phyloP scores from a whole-genome alignment of 37 sponge, comb jelly and placozoan species.

The Theonella swinhoei region DNA sequence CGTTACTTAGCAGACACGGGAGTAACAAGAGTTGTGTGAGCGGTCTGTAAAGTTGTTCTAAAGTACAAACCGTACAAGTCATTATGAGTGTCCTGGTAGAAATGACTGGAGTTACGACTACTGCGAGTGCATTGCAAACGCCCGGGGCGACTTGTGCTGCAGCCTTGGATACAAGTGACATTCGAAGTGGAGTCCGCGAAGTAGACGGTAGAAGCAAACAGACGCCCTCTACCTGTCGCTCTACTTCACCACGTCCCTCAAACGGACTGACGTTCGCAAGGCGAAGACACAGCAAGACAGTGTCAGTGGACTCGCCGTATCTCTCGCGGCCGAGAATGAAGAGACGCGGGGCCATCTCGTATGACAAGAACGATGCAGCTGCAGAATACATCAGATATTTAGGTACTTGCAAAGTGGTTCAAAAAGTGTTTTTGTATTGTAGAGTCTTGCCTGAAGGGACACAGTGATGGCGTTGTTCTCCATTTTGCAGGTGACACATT shows the following conservation, averaged over 20 bases:
- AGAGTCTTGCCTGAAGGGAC: too few relatives aligned
- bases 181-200: too few relatives aligned
- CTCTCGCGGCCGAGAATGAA: constrained; percentile 37
- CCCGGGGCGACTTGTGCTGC: too few relatives aligned
- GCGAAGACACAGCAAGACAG: not conserved
- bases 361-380: constrained; percentile 43
- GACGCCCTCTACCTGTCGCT: not conserved
- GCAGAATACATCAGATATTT: constrained; percentile 68
- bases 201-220: not conserved
- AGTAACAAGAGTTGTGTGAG: too few relatives aligned
- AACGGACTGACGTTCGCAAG: constrained; percentile 18
- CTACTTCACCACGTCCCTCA: constrained; percentile 24
- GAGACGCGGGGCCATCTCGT: constrained; percentile 62
- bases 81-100: too few relatives aligned
- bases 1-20: too few relatives aligned
- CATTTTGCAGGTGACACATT: constrained; percentile 19
- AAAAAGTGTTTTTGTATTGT: not conserved
- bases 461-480: not conserved
- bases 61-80: too few relatives aligned
- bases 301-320: constrained; percentile 6
- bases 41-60: too few relatives aligned
- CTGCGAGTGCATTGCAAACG: too few relatives aligned
- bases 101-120: too few relatives aligned
- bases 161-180: too few relatives aligned
- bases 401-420: constrained; percentile 28